Conservation (phyloP, 2,888 invertebrate species). For the Tetheella fluctuosa region DNA sequence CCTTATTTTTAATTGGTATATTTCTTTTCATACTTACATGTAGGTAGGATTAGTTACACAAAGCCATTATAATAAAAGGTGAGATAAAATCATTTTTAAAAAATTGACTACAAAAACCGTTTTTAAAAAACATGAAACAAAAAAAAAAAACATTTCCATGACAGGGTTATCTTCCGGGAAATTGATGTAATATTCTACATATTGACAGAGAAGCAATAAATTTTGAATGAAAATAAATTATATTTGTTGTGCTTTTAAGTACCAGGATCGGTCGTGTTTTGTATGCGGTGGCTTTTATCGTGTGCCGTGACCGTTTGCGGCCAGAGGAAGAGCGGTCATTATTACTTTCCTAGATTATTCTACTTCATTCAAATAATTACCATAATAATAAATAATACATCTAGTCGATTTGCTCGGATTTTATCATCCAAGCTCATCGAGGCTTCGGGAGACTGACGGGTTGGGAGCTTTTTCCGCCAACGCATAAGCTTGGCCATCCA, state of each 20-base stretch:
- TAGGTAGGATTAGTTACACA: constrained; percentile 1
- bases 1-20: too few relatives aligned
- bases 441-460: too few relatives aligned
- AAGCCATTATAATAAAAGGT: too few relatives aligned
- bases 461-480: too few relatives aligned
- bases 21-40: too few relatives aligned
- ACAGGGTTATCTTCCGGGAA: neutral
- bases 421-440: too few relatives aligned
- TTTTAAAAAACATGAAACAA: constrained; percentile 25
- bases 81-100: neutral
- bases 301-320: constrained; percentile 28
- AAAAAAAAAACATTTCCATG: constrained; percentile 20
- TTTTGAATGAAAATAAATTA: constrained; percentile 37
- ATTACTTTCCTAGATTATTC: neutral
- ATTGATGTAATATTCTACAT: constrained; percentile 14
- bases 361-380: too few relatives aligned
- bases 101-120: neutral
- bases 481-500: too few relatives aligned
- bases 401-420: too few relatives aligned
- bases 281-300: constrained; percentile 42
- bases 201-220: constrained; percentile 31
- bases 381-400: too few relatives aligned
- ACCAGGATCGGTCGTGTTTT: constrained; percentile 37
- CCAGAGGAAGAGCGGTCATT: constrained; percentile 28
- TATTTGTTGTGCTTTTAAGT: constrained; percentile 36